These are phyloP conservation scores for Nasonia longicornis DNA, from an alignment of 1,140 invertebrate species.

Conservation along the genomic window DNA sequence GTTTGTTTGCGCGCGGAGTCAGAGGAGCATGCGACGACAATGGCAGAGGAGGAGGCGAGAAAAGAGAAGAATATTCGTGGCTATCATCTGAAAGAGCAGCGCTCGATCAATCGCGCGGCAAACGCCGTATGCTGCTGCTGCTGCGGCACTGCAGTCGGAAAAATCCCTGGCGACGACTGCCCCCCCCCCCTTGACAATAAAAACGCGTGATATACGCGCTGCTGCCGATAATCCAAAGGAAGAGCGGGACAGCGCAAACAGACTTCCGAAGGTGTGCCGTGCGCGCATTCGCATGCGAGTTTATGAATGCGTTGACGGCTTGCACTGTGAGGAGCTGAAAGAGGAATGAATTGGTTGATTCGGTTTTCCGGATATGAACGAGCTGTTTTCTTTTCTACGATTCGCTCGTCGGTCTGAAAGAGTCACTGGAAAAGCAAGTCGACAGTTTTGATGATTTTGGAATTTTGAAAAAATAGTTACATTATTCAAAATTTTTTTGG, in stretches of 20 bases:
- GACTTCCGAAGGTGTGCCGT: background rate
- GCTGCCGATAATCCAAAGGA: conserved; percentile 5
- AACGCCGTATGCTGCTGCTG: background rate
- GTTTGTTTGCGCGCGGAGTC: background rate
- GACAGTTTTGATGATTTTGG: background rate
- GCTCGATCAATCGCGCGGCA: conserved; percentile 18
- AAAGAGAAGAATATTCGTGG: background rate
- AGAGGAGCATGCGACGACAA: background rate
- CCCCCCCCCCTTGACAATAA: background rate
- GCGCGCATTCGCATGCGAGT: background rate
- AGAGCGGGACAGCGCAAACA: conserved; percentile 21
- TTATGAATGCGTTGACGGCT: background rate
- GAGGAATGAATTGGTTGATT: background rate
- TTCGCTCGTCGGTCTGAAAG: background rate
- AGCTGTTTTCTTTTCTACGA: too few relatives aligned
- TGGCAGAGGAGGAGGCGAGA: background rate
- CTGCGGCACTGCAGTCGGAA: background rate
- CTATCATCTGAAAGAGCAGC: conserved; percentile 6
- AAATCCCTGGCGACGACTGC: background rate
- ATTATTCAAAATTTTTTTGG: too few relatives aligned
- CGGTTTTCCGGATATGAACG: too few relatives aligned
- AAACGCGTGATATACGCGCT: conserved; percentile 18
- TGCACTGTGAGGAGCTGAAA: background rate
- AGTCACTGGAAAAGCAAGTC: background rate
- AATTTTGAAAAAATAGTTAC: background rate